Evolutionary conservation across 2,797 vertebrate species (phyloP).

Genomic region (Manis pentadactyla): DNA sequence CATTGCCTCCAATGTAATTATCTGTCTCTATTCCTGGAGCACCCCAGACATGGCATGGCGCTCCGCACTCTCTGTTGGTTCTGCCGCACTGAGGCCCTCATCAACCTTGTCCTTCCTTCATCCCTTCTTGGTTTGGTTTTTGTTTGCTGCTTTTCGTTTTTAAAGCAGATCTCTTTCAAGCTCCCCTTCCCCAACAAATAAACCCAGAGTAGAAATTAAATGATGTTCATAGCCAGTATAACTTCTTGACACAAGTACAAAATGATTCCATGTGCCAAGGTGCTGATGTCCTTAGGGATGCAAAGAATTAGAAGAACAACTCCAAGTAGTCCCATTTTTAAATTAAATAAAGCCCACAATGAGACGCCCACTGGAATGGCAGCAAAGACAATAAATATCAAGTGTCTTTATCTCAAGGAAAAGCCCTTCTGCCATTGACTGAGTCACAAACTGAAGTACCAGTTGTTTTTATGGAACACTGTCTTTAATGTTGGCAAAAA

Average conservation of each 20-base stretch:
- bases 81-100: neutral
- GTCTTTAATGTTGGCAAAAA: neutral
- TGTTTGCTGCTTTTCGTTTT: neutral
- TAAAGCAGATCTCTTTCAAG: neutral
- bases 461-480: neutral
- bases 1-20: neutral
- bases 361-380: neutral
- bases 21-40: neutral
- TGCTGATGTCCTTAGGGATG: neutral
- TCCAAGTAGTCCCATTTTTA: neutral
- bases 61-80: neutral
- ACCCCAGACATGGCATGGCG: accelerated
- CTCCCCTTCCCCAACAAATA: neutral
- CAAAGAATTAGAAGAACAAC: neutral
- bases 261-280: neutral
- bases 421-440: neutral
- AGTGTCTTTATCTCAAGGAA: neutral
- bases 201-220: neutral
- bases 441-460: neutral
- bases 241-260: neutral
- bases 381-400: neutral
- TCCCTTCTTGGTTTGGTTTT: neutral
- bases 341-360: neutral
- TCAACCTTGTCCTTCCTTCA: neutral
- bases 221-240: neutral